A percentile compares a stretch with the other conserved stretches of the same genome.
phyloP scores from a whole-genome alignment of 2,113 vertebrate genomes.

The Leptocoma aspasia region DNA sequence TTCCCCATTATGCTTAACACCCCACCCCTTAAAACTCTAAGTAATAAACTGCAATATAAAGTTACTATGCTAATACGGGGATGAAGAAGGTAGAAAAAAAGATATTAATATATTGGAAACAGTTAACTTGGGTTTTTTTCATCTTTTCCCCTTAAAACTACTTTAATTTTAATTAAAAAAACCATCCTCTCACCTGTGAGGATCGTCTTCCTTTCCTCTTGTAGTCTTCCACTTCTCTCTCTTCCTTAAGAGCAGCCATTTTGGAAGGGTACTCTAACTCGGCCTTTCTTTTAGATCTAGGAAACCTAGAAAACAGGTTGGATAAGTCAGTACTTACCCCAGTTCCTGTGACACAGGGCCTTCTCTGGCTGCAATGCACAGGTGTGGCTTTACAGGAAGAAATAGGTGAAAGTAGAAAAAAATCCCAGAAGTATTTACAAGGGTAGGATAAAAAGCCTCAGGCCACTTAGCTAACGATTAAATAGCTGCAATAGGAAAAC shows the following conservation, averaged over 20 bases:
- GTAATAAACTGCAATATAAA: background rate
- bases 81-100: background rate
- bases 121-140: background rate
- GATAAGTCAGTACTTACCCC: slow-evolving; percentile 37
- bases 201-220: slow-evolving; percentile 73
- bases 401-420: background rate
- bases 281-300: slow-evolving; percentile 55
- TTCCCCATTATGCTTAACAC: background rate
- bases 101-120: background rate
- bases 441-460: background rate
- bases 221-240: slow-evolving; percentile 69
- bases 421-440: background rate
- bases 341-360: background rate
- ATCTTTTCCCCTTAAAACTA: background rate
- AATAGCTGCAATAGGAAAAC: background rate
- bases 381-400: background rate
- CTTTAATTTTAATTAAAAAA: background rate
- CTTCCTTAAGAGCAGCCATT: slow-evolving; percentile 68
- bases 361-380: background rate
- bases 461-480: background rate
- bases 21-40: background rate
- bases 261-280: slow-evolving; percentile 55
- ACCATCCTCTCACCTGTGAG: slow-evolving; percentile 60
- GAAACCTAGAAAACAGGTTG: slow-evolving; percentile 64
- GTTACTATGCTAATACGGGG: background rate